Base-by-base conservation (phyloP, 2,113 vertebrate genomes). In the Climacteris rufus region DNA sequence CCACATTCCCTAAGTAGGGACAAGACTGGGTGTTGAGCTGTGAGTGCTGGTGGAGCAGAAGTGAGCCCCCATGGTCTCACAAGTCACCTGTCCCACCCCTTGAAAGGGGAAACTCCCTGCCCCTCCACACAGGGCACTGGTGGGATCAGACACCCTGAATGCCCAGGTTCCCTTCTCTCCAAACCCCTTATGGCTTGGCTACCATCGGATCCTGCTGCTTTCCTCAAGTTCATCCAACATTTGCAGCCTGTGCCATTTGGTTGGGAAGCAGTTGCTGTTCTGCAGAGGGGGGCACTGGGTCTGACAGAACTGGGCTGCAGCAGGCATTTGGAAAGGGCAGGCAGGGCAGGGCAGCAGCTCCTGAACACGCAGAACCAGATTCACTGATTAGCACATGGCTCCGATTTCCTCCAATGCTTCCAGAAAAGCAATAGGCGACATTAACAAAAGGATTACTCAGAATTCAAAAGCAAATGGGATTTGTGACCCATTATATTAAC, bases 401-500 rank as follows among this genome's bases (percentile, higher is more conserved):
- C 80, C 1, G 1, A 18, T 84, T 39, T 47, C 83, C 78, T 19
- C 59, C 45, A 33, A 2, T 30, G 57, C 53, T 75, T 82, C 83
- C 72, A 80, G 65, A 90, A 86, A 86, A 89, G 94, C 66, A 90
- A 89, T 44, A 93, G 91, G 76, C 24, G 0, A 89, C 49, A 68
- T 91, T 89, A 93, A 74, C 78, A 61, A 45, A 91, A 71, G 94
- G 81, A 92, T 95, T 95, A 71, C 57, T 89, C 88, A 40, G 90
- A 90, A 88, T 93, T 96, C 82, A 92, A 91, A 93, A 83, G 86
- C 21, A 92, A 95, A 95, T 76, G 92, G 95, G 88, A 90, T 87
- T 79, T 89, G 76, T 79, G 94, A 94, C 94, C 95, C 52, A 19
- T 96, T 97, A 93, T 93, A 40, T 97, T 97, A 96, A 78, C 89